Conservation (phyloP, 2,888 invertebrate species). For the Zelleria hepariella region DNA sequence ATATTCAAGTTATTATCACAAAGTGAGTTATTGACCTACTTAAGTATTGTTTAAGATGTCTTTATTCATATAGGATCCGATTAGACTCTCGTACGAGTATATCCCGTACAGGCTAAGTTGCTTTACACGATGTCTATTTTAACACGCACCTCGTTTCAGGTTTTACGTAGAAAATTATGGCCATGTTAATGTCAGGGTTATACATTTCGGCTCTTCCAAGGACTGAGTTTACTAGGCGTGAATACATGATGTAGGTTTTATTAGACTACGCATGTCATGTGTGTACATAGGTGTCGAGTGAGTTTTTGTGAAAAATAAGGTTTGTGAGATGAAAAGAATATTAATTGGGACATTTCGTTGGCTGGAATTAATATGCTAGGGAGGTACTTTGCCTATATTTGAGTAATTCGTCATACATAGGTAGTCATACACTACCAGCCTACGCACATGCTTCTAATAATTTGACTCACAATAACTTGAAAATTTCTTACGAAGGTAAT, state of each 20-base stretch:
- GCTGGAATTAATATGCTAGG: background rate
- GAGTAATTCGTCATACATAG: background rate
- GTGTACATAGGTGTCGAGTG: background rate
- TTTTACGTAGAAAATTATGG: background rate
- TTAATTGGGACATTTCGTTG: background rate
- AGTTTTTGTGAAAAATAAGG: background rate
- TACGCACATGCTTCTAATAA: background rate
- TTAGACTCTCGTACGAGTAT: too few species aligned
- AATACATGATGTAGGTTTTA: background rate
- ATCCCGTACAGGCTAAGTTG: background rate
- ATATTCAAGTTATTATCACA: too few species aligned
- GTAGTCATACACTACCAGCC: background rate
- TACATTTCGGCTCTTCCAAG: background rate
- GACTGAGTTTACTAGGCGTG: background rate
- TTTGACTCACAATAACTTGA: too few species aligned
- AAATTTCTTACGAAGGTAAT: too few species aligned
- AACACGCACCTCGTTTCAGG: background rate
- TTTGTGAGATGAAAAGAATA: background rate
- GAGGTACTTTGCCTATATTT: too few species aligned
- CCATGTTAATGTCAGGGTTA: background rate
- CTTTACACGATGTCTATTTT: background rate
- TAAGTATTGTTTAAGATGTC: too few species aligned
- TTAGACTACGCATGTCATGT: background rate
- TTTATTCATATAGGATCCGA: too few species aligned
- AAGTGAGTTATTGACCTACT: too few species aligned